A percentile compares a stretch with the other conserved stretches of the same genome.
Conservation (phyloP, 2,113 vertebrate species). For the Balaeniceps rex region DNA sequence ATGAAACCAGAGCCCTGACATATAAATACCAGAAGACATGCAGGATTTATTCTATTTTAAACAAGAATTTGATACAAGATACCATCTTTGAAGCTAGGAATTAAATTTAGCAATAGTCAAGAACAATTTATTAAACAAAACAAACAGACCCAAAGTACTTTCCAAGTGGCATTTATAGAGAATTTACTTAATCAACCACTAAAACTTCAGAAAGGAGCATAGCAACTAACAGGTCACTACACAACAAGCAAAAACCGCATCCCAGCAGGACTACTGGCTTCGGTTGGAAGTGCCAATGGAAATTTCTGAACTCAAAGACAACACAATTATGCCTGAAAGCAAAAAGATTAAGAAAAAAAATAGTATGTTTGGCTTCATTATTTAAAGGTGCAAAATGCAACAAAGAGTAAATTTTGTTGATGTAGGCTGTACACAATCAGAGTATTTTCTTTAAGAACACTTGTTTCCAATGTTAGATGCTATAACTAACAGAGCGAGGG, state of each 20-base stretch:
- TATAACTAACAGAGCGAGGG: not conserved
- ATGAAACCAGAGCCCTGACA: conserved; percentile 11
- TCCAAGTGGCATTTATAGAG: not conserved
- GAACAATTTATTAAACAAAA: not conserved
- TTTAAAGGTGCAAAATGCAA: not conserved
- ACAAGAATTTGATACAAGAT: not conserved
- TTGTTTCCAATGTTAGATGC: not conserved
- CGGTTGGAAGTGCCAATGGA: not conserved
- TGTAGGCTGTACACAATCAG: no score
- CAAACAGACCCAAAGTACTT: not conserved
- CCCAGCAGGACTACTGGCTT: not conserved
- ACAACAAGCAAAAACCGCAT: not conserved
- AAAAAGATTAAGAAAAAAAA: not conserved
- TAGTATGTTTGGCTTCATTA: not conserved
- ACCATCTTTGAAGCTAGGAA: not conserved
- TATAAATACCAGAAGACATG: not conserved
- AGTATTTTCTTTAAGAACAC: not conserved
- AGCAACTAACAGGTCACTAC: not conserved
- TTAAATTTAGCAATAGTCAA: not conserved
- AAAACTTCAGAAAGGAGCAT: not conserved
- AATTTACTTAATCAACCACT: not conserved
- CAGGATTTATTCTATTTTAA: conserved; percentile 38
- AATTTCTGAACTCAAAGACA: not conserved
- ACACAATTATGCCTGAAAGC: not conserved
- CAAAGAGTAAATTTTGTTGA: not conserved